A percentile compares a stretch with the other conserved stretches of the same genome.
Evolutionary conservation across 1,140 invertebrate genomes (phyloP).

Genomic region (Calephelis virginiensis): DNA sequence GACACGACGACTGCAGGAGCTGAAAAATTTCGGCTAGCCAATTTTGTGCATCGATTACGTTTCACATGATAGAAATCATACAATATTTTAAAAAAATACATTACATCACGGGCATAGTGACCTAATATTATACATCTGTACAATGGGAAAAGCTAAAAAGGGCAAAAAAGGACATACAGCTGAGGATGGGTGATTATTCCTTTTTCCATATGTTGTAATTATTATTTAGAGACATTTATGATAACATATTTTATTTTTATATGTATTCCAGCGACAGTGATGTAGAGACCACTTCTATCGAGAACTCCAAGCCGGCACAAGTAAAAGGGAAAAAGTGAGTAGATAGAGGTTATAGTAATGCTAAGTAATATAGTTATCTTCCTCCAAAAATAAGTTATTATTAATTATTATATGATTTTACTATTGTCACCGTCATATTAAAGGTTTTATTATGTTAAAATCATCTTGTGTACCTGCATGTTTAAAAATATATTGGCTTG

Average conservation of each 20-base stretch:
- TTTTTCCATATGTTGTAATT: conserved; percentile 53
- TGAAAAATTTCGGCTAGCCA: conserved; percentile 53
- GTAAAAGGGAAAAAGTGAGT: conserved; percentile 68
- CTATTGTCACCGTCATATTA: too few relatives aligned
- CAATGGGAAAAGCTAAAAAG: conserved; percentile 86
- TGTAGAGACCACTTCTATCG: conserved; percentile 73
- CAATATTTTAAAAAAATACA: conserved; percentile 58
- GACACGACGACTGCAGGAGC: conserved; percentile 58
- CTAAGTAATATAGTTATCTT: too few relatives aligned
- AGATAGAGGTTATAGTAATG: conserved; percentile 47
- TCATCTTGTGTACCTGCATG: too few relatives aligned
- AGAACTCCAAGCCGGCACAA: conserved; percentile 68
- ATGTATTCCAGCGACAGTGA: conserved; percentile 78
- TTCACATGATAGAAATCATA: conserved; percentile 74
- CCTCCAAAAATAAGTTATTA: too few relatives aligned
- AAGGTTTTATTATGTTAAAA: too few relatives aligned
- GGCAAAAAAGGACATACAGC: conserved; percentile 82
- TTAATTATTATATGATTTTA: too few relatives aligned
- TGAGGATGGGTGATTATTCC: conserved; percentile 81
- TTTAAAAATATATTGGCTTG: too few relatives aligned
- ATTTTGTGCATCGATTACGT: conserved; percentile 63
- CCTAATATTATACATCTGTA: conserved; percentile 54
- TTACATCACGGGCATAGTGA: conserved; percentile 59
- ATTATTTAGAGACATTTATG: neutral
- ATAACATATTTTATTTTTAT: neutral